Percentiles rank a stretch among this genome's conserved stretches.
Evolutionary conservation across 2,888 invertebrate genomes (phyloP).

Genomic region (Odontothrips loti): DNA sequence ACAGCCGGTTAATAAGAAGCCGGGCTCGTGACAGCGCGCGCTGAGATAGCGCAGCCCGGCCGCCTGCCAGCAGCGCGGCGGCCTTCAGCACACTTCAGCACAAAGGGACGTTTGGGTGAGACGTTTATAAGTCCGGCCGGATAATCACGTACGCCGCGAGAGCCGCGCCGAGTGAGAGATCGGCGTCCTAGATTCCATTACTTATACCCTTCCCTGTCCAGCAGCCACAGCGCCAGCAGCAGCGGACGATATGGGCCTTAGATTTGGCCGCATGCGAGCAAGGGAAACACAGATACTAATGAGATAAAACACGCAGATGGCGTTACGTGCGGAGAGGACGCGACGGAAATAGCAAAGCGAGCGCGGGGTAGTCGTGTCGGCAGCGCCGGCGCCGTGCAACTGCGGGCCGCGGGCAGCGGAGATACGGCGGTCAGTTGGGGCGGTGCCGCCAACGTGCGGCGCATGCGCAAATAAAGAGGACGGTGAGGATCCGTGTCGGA

Average conservation of each 20-base stretch:
- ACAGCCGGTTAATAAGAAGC: conserved; percentile 20
- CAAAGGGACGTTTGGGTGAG: background rate
- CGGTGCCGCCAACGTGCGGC: too few species aligned
- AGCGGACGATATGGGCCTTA: background rate
- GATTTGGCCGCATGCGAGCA: background rate
- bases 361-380: background rate
- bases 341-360: background rate
- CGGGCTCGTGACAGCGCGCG: background rate
- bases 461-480: background rate
- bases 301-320: background rate
- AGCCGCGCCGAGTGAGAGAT: background rate
- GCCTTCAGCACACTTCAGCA: background rate
- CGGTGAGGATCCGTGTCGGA: too few species aligned
- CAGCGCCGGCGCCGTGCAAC: background rate
- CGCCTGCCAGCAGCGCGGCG: too few species aligned
- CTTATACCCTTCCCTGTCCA: too few species aligned
- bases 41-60: background rate
- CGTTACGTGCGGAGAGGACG: background rate
- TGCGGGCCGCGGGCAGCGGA: background rate
- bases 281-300: conserved; percentile 8
- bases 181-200: background rate
- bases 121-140: too few species aligned
- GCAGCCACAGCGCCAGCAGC: too few species aligned
- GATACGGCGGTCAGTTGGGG: too few species aligned
- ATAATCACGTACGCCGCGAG: background rate